Evolutionary conservation across 2,888 invertebrate genomes (phyloP).

Genomic region (Drosophila kuntzei): DNA sequence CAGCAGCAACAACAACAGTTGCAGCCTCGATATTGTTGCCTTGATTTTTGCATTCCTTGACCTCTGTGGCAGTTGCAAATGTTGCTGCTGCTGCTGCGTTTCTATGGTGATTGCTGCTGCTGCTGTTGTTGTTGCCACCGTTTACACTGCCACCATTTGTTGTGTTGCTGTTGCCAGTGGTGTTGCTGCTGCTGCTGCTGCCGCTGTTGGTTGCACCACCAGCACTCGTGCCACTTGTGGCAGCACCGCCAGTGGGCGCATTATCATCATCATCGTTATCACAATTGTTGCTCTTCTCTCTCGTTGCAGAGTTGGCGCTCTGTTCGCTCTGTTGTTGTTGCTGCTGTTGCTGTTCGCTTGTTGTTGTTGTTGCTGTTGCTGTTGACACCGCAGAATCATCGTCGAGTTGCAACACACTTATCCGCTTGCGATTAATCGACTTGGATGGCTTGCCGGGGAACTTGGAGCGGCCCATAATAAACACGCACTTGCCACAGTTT

Average conservation of each 20-base stretch:
- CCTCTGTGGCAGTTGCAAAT: slow-evolving; percentile 31
- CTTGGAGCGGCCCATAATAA: slow-evolving; percentile 85
- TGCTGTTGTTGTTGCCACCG: slow-evolving; percentile 46
- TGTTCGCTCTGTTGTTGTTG: slow-evolving; percentile 56
- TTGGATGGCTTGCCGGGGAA: slow-evolving; percentile 95
- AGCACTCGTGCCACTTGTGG: slow-evolving; percentile 54
- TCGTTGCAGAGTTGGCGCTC: slow-evolving; percentile 56
- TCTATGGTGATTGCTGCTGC: slow-evolving; percentile 49
- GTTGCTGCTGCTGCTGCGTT: slow-evolving; percentile 27
- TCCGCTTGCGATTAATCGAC: slow-evolving; percentile 93
- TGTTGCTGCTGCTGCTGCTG: slow-evolving; percentile 21
- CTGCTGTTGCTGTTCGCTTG: slow-evolving; percentile 32
- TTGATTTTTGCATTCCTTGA: slow-evolving; percentile 55
- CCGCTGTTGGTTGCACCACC: no score
- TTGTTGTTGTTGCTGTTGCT: slow-evolving; percentile 44
- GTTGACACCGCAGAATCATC: no score
- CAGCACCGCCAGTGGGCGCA: slow-evolving; percentile 50
- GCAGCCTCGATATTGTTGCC: slow-evolving; percentile 28
- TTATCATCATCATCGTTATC: slow-evolving; percentile 78
- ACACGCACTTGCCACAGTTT: slow-evolving; percentile 51
- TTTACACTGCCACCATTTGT: slow-evolving; percentile 55
- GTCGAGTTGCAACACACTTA: slow-evolving; percentile 89
- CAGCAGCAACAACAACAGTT: background rate
- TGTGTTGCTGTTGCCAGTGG: slow-evolving; percentile 16
- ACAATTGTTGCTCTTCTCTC: slow-evolving; percentile 77